Evolutionary conservation across 2,797 vertebrate species (phyloP).

Genomic region (Sebastes elongatus): DNA sequence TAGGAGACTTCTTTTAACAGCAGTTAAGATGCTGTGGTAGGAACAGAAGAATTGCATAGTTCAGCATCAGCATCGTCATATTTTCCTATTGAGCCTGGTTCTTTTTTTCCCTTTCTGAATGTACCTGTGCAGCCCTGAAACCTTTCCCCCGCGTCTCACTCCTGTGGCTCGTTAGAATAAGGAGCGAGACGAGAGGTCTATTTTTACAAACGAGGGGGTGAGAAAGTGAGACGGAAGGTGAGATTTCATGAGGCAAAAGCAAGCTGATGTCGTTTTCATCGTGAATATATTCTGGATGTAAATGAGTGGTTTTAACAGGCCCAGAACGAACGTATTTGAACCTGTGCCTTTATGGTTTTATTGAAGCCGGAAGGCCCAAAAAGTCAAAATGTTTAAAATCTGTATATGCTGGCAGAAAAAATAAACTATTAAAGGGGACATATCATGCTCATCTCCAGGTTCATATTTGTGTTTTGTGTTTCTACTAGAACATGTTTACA

Average conservation of each 20-base stretch:
- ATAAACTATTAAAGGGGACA: neutral
- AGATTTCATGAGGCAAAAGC: conserved; percentile 41
- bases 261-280: neutral
- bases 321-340: neutral
- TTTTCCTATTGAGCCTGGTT: conserved; percentile 17
- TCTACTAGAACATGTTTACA: neutral
- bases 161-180: conserved; percentile 42
- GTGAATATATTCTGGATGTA: neutral
- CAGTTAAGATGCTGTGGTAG: conserved; percentile 13
- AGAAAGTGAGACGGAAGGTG: conserved; percentile 39
- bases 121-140: conserved; percentile 37
- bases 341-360: neutral
- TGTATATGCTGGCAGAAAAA: neutral
- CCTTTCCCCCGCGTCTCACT: conserved; percentile 1
- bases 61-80: conserved; percentile 41
- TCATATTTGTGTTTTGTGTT: neutral
- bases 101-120: neutral
- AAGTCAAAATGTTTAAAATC: neutral
- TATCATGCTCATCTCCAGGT: neutral
- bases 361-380: neutral
- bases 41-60: conserved; percentile 74
- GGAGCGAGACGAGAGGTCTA: conserved; percentile 58
- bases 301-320: neutral
- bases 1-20: conserved; percentile 3
- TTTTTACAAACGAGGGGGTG: conserved; percentile 65